Base-by-base conservation (phyloP, 35 echinoderm and acorn worm species). In the Ophiothrix spiculata region DNA sequence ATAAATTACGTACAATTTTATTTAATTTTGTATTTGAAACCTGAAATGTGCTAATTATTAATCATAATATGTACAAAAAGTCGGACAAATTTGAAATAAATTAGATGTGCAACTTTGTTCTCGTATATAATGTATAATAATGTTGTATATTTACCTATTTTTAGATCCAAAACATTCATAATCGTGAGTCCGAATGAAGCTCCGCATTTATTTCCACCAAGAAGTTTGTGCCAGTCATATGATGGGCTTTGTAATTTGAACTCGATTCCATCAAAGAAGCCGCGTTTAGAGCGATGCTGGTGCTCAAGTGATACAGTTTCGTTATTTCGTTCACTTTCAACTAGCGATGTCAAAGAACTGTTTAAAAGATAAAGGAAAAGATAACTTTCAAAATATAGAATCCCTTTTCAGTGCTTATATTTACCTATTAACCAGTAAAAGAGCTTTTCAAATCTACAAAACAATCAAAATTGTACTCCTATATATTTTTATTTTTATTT, bases 191-290 rank as follows among this genome's bases (percentile, higher is more conserved):
- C 81, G 69, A 69, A 63, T 33, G 33, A 0, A 33, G 81, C 81
- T 31, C 81, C 81, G 0, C 11, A 25, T 32, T 84, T 4, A 4
- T 45, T 8, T 14, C 31, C 63, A 21, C 81, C 81, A 60, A 84
- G 16, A 2, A 64, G 3, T 60, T 84, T 84, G 49, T 84, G 33
- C 81, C 81, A 84, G 35, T 63, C 31, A 12, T 33, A 32, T 0
- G 81, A 56, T 15, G 81, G 81, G 31, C 46, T 84, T 10, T 31
- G 15, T 35, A 84, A 64, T 37, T 64, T 64, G 14, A 84, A 84
- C 0, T 84, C 4, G 17, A 84, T 3, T 1, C 81, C 81, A 0
- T 84, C 56, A 8, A 28, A 84, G 56, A 84, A 64, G 35, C 56
- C 81, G 31, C 81, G 46, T 56, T n/a, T 33, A 4, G 35, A 31